Evolutionary conservation across 2,888 invertebrate genomes (phyloP).

Genomic region (Dicranocentrus wangi): DNA sequence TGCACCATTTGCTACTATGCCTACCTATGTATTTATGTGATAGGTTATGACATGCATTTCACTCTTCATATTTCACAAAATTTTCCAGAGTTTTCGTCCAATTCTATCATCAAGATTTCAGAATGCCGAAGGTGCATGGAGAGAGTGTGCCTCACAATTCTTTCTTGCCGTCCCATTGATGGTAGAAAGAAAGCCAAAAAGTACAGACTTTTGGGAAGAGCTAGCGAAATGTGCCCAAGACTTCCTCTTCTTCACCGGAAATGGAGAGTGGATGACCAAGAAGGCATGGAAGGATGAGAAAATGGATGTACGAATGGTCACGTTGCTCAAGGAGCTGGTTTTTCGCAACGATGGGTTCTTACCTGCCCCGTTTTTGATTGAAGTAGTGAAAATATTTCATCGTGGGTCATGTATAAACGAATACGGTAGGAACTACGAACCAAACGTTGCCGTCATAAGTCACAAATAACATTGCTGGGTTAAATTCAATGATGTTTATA

Average conservation of each 20-base stretch:
- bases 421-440: conserved; percentile 66
- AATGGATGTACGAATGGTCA: conserved; percentile 88
- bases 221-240: conserved; percentile 73
- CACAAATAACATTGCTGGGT: background rate
- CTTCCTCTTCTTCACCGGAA: conserved; percentile 70
- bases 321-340: conserved; percentile 86
- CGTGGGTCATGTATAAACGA: conserved; percentile 73
- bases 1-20: background rate
- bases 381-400: conserved; percentile 81
- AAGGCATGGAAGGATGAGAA: conserved; percentile 80
- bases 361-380: conserved; percentile 87
- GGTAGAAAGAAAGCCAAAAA: conserved; percentile 68
- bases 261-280: conserved; percentile 71
- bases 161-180: conserved; percentile 70
- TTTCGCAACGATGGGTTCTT: conserved; percentile 85
- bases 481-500: background rate
- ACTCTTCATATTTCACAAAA: too few relatives aligned
- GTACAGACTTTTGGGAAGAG: conserved; percentile 69
- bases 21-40: background rate
- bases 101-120: conserved; percentile 70
- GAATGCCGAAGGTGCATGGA: conserved; percentile 71
- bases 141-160: conserved; percentile 71
- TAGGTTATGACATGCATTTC: background rate
- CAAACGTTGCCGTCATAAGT: background rate
- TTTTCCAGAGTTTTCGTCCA: conserved; percentile 69